Conservation (phyloP, 2,888 invertebrate genomes). For the Phengaris arion region DNA sequence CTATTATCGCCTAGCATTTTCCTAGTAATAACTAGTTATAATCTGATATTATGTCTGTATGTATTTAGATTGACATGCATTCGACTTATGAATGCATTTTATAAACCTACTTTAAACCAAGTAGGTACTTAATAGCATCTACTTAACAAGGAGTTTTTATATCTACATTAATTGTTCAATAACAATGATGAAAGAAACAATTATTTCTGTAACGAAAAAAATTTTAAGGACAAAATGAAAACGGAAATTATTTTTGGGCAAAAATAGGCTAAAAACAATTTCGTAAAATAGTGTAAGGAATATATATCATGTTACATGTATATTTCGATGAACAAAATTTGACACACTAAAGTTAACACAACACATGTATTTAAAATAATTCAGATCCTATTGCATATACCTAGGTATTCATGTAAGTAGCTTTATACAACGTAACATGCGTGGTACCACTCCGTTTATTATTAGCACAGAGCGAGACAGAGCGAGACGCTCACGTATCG, state of each 20-base stretch:
- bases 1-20: not conserved
- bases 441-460: slow-evolving; percentile 54
- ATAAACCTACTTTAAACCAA: too few species aligned
- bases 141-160: too few species aligned
- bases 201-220: too few species aligned
- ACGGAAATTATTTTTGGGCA: not conserved
- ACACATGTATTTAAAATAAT: not conserved
- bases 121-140: too few species aligned
- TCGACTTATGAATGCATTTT: not conserved
- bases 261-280: not conserved
- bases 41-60: not conserved
- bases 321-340: too few species aligned
- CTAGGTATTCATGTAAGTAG: not conserved
- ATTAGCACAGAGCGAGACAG: slow-evolving; percentile 62
- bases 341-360: too few species aligned
- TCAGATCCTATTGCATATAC: not conserved
- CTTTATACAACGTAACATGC: slow-evolving; percentile 33
- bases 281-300: not conserved
- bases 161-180: too few species aligned
- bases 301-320: too few species aligned
- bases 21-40: not conserved
- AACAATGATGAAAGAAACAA: too few species aligned
- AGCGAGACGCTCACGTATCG: slow-evolving; percentile 52
- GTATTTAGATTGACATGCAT: not conserved
- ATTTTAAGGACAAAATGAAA: too few species aligned